Base-by-base conservation (phyloP, 2,113 vertebrate genomes). In the Ptilorrhoa leucosticta region DNA sequence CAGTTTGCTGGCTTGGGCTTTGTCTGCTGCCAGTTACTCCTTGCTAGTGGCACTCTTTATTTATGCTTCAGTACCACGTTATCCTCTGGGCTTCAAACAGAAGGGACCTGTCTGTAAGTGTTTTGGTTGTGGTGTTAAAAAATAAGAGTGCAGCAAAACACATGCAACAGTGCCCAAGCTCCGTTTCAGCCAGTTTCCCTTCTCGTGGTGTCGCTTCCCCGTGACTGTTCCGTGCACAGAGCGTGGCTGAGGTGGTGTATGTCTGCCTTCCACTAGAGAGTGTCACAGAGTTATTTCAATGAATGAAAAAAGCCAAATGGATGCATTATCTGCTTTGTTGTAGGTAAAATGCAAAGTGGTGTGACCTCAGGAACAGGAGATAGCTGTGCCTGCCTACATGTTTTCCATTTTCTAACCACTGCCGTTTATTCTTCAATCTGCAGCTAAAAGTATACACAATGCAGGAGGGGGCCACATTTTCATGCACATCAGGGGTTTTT, bases 1-100 rank as follows among this genome's bases (percentile, higher is more conserved):
- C 98, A 98, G 98, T 97, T 98, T 97, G 94, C 91, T 97, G 94
- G 89, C 95, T 96, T 80, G 97, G 97, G 97, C 97, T 98, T 98
- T 97, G 98, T 98, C 98, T 98, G 97, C 98, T 98, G 98, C 98
- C 98, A 99, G 98, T 98, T 98, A 98, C 97, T 98, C 97, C 96
- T 97, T 97, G 97, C 97, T 97, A 96, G 97, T 98, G 97, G 97
- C 97, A 97, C 95, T 97, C 98, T 98, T 98, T 98, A 98, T 98
- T 98, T 98, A 98, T 98, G 98, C 98, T 97, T 97, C 97, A 97
- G 92, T 97, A 97, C 97, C 97, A 94, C 94, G 96, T 97, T 97
- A 97, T 98, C 98, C 96, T 97, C 97, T 97, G 98, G 97, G 97
- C 97, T 98, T 97, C 97, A 96, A 97, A 98, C 97, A 98, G 98